Conservation (phyloP, 2,888 invertebrate genomes). For the Abscondita cerata region DNA sequence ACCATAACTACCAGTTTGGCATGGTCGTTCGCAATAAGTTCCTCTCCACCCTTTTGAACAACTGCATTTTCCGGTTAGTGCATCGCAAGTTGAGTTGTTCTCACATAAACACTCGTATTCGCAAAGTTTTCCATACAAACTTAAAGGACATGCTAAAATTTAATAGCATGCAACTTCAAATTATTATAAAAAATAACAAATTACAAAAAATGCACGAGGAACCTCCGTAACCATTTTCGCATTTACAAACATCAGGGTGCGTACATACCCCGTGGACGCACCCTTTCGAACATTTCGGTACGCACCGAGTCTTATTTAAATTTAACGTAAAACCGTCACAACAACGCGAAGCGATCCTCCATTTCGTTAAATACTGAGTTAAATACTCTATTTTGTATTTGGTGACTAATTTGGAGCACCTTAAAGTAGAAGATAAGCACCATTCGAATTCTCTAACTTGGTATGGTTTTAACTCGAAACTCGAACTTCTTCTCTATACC, state of each 20-base stretch:
- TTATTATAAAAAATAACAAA: too few species aligned
- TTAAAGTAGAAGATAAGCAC: too few species aligned
- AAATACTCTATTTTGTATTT: neutral
- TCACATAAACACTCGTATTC: neutral
- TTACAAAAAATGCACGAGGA: neutral
- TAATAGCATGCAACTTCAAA: too few species aligned
- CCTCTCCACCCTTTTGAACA: constrained; percentile 62
- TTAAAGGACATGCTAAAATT: constrained; percentile 4
- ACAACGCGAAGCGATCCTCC: neutral
- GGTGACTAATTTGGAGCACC: neutral
- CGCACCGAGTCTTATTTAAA: neutral
- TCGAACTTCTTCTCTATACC: too few species aligned
- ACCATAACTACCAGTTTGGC: constrained; percentile 82
- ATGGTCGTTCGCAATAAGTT: constrained; percentile 81
- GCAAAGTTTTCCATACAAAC: neutral
- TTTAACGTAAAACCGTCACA: neutral
- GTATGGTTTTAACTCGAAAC: too few species aligned
- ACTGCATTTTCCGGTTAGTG: neutral
- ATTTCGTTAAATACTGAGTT: neutral
- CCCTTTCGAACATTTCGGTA: neutral
- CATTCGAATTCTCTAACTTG: too few species aligned
- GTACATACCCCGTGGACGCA: neutral
- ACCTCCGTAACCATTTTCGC: neutral
- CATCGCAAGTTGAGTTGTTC: neutral
- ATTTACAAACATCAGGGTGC: neutral